Base-by-base conservation (phyloP, 2,888 invertebrate species). In the Amphipoea lucens region DNA sequence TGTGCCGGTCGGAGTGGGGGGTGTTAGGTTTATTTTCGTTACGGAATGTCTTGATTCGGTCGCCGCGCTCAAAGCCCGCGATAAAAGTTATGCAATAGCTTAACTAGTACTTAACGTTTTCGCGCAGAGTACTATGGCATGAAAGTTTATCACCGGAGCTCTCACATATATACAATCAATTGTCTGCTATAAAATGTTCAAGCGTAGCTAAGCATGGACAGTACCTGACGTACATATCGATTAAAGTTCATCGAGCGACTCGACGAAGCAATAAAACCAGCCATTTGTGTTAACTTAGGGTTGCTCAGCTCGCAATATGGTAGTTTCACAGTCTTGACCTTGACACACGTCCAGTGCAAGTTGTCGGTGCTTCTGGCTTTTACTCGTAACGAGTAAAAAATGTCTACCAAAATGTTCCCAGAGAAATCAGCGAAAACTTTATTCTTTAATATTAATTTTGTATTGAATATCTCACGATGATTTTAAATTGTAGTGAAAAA, bases 311-410 rank as follows among this genome's bases (percentile, higher is more conserved):
- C 71, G 83, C 83, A 84, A 81, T 84, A 81, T 87, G 84, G 82
- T 84, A 74, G 75, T 74, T 86, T 88, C 86, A 80, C 85, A 85
- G 78, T 82, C 87, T 82, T 85, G 85, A 81, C 90, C 90, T 90
- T 86, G 85, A 71, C 75, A 73, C 71, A 57, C 20, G 68, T 74
- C 71, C 36, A 73, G 71, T 68, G 69, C 67, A 36, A 70, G 65
- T 68, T 5, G n/a, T n/a, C n/a, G n/a, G n/a, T 72, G 54, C 60
- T 73, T 70, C 73, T 23, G 62, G 60, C 40, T 65, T 42, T 23
- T 48, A 36, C 45, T 40, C 5, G 63, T 65, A 77, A 68, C 36
- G 65, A 73, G 57, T 51, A 76, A 40, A 80, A 42, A 40, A 48
- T n/a, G 12, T 40, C 29, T 57, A 74, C 29, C 14, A 45, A 72